These are phyloP conservation scores for Macaria liturata DNA, from an alignment of 2,888 invertebrate species.

Conservation along the genomic window DNA sequence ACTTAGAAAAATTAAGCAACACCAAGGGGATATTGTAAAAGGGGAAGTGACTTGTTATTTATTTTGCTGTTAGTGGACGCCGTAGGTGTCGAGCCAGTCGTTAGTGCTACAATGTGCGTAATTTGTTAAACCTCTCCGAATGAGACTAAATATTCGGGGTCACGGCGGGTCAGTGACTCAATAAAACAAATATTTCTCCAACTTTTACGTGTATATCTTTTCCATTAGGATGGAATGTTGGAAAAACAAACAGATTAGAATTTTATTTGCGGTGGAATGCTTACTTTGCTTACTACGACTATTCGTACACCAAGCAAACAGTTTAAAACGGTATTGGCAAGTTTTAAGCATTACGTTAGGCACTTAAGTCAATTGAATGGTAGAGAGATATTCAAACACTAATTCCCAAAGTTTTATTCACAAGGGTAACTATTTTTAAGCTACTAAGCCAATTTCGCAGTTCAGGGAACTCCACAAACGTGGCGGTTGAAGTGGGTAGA, in stretches of 20 bases:
- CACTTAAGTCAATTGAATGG: constrained; percentile 29
- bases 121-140: constrained; percentile 7
- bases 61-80: constrained; percentile 18
- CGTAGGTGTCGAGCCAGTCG: constrained; percentile 10
- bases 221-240: no score
- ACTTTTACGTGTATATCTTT: no score
- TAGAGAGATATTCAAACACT: constrained; percentile 27
- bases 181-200: no score
- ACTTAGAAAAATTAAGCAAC: constrained; percentile 74
- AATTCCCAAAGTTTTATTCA: constrained; percentile 29
- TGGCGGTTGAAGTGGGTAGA: constrained; percentile 21
- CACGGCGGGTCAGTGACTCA: neutral
- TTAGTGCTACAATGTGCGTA: constrained; percentile 4
- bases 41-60: constrained; percentile 26
- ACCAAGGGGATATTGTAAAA: constrained; percentile 37
- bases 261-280: no score
- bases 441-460: constrained; percentile 34
- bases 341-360: constrained; percentile 19
- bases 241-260: no score
- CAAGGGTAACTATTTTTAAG: constrained; percentile 29
- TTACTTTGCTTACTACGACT: neutral
- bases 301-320: constrained; percentile 7
- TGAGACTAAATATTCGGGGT: no score
- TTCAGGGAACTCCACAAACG: constrained; percentile 25
- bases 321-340: constrained; percentile 4